Base-by-base conservation (phyloP, 2,797 vertebrate species). In the Amblyopsis hoosieri region DNA sequence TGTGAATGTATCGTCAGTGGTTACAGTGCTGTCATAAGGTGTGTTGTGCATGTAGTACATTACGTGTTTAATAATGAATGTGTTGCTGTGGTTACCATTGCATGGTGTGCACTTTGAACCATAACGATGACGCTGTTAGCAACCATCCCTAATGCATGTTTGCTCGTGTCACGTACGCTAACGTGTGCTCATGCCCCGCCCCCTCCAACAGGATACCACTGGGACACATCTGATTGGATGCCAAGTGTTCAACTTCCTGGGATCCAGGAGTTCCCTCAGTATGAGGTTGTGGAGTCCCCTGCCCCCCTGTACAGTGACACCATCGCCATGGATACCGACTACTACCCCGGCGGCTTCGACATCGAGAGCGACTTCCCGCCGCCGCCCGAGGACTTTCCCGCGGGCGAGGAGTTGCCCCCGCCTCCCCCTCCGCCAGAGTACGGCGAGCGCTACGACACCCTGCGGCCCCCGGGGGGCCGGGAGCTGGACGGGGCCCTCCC, bases 191-290 rank as follows among this genome's bases (percentile, higher is more conserved):
- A 72, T 58, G 12, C 15, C 54, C 69, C n/a, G 66, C 12, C n/a
- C 37, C 3, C 0, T 80, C 56, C 3, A 45, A 45, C 82, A 99
- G 98, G 96, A 87, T 99, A 99, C 87, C 97, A 99, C 92, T 99
- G 98, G 98, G 98, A 99, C 92, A 99, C 98, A 53, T 99, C 98
- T 84, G 98, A 99, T 83, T 99, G 98, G 98, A 99, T 99, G 98
- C 97, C 98, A 55, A 95, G 91, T 54, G 95, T 96, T 87, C 97
- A 98, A 81, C 91, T 99, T 91, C 97, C 97, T 83, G 98, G 95
- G 91, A 99, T 99, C 87, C 95, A 99, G 81, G 98, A 99, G 85
- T 97, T 95, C 83, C 97, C 97, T 69, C 96, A 95, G 88, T 98
- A 97, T 0, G 97, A 99, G 92, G 93, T 96, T 73, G 93, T 95